Percentiles rank a stretch among this genome's conserved stretches.
Conservation (phyloP, 2,113 vertebrate genomes). For the Siphamia tubifer region DNA sequence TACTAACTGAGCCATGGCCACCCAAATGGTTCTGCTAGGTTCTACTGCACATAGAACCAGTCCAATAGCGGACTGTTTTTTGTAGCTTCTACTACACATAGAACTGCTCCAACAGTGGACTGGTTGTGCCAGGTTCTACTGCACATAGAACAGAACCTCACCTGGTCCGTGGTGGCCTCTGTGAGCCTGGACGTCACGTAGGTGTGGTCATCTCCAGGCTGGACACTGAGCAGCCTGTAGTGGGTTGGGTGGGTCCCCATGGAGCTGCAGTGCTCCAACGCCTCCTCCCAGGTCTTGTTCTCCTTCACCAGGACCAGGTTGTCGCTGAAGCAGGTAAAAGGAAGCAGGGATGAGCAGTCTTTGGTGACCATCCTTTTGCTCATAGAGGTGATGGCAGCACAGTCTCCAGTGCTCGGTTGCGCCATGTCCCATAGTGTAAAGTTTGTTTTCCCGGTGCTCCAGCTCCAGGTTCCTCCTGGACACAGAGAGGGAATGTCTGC, state of each 20-base stretch:
- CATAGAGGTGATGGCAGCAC: background rate
- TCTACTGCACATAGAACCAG: too few relatives aligned
- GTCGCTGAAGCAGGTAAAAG: background rate
- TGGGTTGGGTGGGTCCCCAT: accelerated
- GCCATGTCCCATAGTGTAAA: background rate
- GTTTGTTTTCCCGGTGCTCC: background rate
- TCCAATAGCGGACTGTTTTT: too few relatives aligned
- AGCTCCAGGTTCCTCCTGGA: slow-evolving; percentile 15
- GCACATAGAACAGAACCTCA: background rate
- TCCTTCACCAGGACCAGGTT: slow-evolving; percentile 47
- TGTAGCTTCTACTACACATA: too few relatives aligned
- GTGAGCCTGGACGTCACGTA: accelerated
- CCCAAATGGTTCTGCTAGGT: too few relatives aligned
- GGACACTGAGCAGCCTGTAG: slow-evolving; percentile 36
- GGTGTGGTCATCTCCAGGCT: background rate
- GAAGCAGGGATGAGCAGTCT: background rate
- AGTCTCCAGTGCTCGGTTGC: background rate
- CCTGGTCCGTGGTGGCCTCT: slow-evolving; percentile 25
- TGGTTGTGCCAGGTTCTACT: too few relatives aligned
- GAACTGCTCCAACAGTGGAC: background rate
- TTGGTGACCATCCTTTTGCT: background rate
- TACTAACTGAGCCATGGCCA: too few relatives aligned
- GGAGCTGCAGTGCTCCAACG: slow-evolving; percentile 25
- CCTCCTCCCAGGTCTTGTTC: slow-evolving; percentile 52
- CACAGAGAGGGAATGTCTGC: background rate